Percentiles rank a stretch among this genome's conserved stretches.
phyloP scores from a whole-genome alignment of 2,113 vertebrate species.

The Anseranas semipalmata region DNA sequence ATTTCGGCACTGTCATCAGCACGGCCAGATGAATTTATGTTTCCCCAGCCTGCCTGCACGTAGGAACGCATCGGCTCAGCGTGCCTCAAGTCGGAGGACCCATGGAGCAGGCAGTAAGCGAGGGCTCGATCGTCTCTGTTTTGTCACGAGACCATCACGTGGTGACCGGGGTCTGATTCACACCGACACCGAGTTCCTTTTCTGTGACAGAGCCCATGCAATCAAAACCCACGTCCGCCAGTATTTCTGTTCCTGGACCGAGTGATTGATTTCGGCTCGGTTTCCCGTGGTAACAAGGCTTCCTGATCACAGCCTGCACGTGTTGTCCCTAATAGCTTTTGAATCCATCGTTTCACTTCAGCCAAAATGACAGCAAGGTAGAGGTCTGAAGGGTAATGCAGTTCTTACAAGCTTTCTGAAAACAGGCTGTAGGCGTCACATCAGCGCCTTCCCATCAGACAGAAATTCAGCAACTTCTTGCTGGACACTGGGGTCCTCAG shows the following conservation, averaged over 20 bases:
- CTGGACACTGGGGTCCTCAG: neutral
- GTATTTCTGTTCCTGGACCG: neutral
- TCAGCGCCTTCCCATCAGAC: neutral
- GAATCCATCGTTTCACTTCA: conserved; percentile 16
- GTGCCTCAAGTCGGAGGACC: neutral
- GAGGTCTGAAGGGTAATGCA: conserved; percentile 4
- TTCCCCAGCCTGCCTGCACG: neutral
- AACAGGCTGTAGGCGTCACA: neutral
- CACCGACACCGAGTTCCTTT: neutral
- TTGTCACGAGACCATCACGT: neutral
- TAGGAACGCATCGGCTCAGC: neutral
- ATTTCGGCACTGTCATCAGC: neutral
- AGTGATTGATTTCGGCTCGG: conserved; percentile 21
- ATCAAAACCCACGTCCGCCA: neutral
- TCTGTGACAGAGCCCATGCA: neutral
- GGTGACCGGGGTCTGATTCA: conserved; percentile 38
- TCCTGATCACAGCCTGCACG: conserved; percentile 33
- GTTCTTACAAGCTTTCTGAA: neutral
- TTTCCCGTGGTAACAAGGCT: conserved; percentile 55
- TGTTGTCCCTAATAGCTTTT: conserved; percentile 38
- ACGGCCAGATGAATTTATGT: neutral
- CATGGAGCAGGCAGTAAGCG: neutral
- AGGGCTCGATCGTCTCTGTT: neutral
- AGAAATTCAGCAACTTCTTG: neutral
- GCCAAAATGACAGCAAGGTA: neutral